Evolutionary conservation across 2,113 vertebrate genomes (phyloP), one percentile per base, ranked within the genome.

Genomic region (Passer domesticus): DNA sequence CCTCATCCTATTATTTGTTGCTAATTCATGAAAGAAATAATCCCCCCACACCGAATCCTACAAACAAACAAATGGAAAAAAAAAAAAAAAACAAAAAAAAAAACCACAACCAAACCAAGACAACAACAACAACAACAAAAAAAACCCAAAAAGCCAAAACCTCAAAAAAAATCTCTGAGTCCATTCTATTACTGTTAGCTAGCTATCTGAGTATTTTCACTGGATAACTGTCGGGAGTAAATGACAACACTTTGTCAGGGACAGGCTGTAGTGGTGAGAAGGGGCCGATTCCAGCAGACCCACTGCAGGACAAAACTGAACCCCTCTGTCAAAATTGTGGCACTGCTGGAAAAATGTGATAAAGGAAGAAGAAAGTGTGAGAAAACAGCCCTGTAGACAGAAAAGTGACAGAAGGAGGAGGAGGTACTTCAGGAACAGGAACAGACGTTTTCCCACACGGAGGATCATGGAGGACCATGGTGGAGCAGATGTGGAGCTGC

Each of bases 161-260:
- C 3, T 1, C 39, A 41, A 41, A 41, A 41, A 4, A 0, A 2
- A 33, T 7, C 23, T 58, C 46, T 33, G 9, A 56, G 0, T 64
- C 33, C 9, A 24, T 50, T 39, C 21, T 60, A 27, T 52, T 73
- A 43, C 22, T 76, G 10, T 59, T 55, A 47, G 6, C 5, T 67
- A 55, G 59, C 37, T 50, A 39, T 47, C 15, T 72, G 25, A 63
- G 8, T 13, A 62, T 27, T 49, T 85, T 75, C 21, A 46, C 9
- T 55, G 35, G 21, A 18, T 70, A 55, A n/a, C 17, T 31, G 4
- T 53, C 49, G 22, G 16, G 16, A 49, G 6, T 27, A 79, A 70
- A 58, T 41, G 19, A 44, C n/a, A 56, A 19, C 7, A 43, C 2
- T 56, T 66, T 75, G 14, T 1, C 4, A 10, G 13, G 4, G 2